Conservation (phyloP, 2,888 invertebrate species). For the Eucriotettix oculatus region DNA sequence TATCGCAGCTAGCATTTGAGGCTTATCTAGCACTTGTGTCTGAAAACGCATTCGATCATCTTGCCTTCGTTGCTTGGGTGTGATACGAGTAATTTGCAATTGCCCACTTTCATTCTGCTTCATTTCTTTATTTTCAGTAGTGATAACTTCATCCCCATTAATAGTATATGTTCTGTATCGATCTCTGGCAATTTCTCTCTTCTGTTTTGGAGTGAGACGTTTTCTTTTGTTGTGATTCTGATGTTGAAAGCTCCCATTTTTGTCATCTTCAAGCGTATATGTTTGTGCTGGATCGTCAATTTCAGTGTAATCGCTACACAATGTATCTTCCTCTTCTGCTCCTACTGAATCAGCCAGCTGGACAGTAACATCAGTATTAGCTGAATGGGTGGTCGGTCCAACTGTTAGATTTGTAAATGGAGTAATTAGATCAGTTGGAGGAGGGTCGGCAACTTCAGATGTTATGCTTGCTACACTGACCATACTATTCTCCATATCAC, state of each 20-base stretch:
- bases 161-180: conserved; percentile 66
- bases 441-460: conserved; percentile 52
- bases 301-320: no score
- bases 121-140: not conserved
- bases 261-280: no score
- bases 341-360: no score
- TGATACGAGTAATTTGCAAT: conserved; percentile 22
- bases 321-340: no score
- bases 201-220: conserved; percentile 57
- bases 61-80: conserved; percentile 46
- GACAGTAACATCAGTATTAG: no score
- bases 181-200: conserved; percentile 55
- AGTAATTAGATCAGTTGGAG: conserved; percentile 29
- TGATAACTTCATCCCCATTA: conserved; percentile 16
- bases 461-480: conserved; percentile 69
- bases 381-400: no score
- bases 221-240: no score
- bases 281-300: no score
- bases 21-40: conserved; percentile 37
- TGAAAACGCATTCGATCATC: conserved; percentile 53
- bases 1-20: conserved; percentile 19
- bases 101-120: not conserved
- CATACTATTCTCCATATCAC: conserved; percentile 69
- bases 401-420: no score
- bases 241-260: no score